Conservation (phyloP, 1,140 invertebrate species). For the Aphelenchoides besseyi region DNA sequence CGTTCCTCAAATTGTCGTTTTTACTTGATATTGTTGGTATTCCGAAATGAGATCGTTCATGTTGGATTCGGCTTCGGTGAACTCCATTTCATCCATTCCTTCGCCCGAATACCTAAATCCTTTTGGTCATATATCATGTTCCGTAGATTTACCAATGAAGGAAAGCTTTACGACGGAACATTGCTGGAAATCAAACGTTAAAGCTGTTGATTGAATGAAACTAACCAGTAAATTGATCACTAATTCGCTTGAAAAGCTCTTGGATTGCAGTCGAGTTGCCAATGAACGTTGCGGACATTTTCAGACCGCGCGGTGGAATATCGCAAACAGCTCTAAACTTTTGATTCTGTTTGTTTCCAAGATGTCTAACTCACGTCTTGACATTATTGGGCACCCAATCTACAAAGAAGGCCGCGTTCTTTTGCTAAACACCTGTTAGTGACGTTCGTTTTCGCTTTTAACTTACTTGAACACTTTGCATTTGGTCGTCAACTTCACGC, state of each 20-base stretch:
- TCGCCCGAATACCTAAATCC: slow-evolving; percentile 70
- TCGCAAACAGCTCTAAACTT: slow-evolving; percentile 66
- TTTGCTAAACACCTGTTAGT: slow-evolving; percentile 70
- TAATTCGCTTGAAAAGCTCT: slow-evolving; percentile 68
- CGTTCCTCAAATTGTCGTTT: no score
- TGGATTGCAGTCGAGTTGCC: slow-evolving; percentile 70
- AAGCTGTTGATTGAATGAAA: no score
- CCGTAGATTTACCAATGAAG: no score
- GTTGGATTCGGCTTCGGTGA: slow-evolving; percentile 73
- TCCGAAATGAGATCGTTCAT: slow-evolving; percentile 83
- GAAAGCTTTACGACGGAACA: slow-evolving; percentile 87
- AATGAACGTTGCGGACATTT: slow-evolving; percentile 66
- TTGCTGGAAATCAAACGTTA: slow-evolving; percentile 68
- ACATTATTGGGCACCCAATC: slow-evolving; percentile 64
- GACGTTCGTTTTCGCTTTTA: no score
- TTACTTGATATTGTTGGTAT: slow-evolving; percentile 86
- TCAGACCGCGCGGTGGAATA: slow-evolving; percentile 65
- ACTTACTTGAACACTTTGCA: slow-evolving; percentile 69
- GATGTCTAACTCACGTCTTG: no score
- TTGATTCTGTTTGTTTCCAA: slow-evolving; percentile 67
- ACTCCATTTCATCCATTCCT: slow-evolving; percentile 70
- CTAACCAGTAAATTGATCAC: slow-evolving; percentile 66
- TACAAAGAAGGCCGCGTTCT: slow-evolving; percentile 63
- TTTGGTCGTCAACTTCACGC: slow-evolving; percentile 61
- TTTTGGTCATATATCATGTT: no score